These are phyloP conservation scores for Plodia interpunctella DNA, from an alignment of 1,140 invertebrate genomes.

Conservation along the genomic window DNA sequence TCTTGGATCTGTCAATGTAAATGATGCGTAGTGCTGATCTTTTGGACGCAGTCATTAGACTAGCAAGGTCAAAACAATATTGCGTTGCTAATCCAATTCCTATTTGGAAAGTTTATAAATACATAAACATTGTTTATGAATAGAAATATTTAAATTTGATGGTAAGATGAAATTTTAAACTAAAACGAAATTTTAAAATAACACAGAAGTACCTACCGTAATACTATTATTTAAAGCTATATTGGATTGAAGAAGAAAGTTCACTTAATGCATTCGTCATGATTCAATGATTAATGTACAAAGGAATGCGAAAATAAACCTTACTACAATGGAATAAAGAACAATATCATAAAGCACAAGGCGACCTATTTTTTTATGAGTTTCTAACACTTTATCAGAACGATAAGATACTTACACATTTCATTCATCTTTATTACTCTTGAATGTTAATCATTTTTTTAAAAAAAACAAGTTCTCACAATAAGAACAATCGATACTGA, in stretches of 20 bases:
- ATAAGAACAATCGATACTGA: slow-evolving; percentile 12
- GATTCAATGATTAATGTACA: slow-evolving; percentile 24
- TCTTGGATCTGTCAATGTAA: too few species aligned
- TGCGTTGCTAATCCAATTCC: too few species aligned
- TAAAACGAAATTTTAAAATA: too few species aligned
- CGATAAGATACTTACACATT: slow-evolving; percentile 53
- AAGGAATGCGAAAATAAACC: slow-evolving; percentile 7
- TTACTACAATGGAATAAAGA: slow-evolving; percentile 13
- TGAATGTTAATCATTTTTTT: slow-evolving; percentile 26
- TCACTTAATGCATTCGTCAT: slow-evolving; percentile 10
- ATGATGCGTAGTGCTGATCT: too few species aligned
- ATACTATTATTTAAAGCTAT: background rate
- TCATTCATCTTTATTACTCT: slow-evolving; percentile 44
- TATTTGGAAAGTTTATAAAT: too few species aligned
- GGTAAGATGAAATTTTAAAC: too few species aligned
- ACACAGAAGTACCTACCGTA: background rate
- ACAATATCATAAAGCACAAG: background rate
- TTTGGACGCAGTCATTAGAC: too few species aligned
- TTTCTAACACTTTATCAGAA: slow-evolving; percentile 10
- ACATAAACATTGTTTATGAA: too few species aligned
- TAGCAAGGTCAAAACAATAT: too few species aligned
- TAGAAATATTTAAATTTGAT: too few species aligned
- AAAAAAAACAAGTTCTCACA: background rate
- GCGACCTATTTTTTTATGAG: slow-evolving; percentile 14
- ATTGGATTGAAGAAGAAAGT: slow-evolving; percentile 9